phyloP scores from a whole-genome alignment of 1,140 invertebrate genomes.

The Cardiocondyla obscurior region DNA sequence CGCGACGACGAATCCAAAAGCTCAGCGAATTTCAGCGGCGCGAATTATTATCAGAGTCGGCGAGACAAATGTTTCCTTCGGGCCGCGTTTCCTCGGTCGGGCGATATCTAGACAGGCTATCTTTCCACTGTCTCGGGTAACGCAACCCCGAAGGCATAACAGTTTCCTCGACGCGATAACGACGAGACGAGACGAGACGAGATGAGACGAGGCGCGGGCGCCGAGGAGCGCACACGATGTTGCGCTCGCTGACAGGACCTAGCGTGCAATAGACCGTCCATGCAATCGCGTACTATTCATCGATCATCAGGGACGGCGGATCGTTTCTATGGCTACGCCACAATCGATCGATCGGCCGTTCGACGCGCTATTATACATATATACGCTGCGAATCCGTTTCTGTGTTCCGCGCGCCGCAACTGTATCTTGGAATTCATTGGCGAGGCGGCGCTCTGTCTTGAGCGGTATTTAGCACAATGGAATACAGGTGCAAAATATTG shows the following conservation, averaged over 20 bases:
- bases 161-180: slow-evolving; percentile 62
- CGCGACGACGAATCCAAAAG: slow-evolving; percentile 43
- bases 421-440: slow-evolving; percentile 33
- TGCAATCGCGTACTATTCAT: slow-evolving; percentile 66
- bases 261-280: slow-evolving; percentile 65
- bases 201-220: background rate
- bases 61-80: slow-evolving; percentile 62
- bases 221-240: slow-evolving; percentile 41
- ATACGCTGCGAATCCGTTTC: slow-evolving; percentile 27
- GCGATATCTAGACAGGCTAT: slow-evolving; percentile 52
- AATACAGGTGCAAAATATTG: slow-evolving; percentile 15
- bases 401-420: slow-evolving; percentile 26
- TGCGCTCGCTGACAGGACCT: slow-evolving; percentile 57
- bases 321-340: slow-evolving; percentile 69
- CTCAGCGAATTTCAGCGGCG: slow-evolving; percentile 53
- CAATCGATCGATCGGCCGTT: slow-evolving; percentile 65
- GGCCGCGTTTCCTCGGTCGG: slow-evolving; percentile 45
- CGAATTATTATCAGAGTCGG: slow-evolving; percentile 47
- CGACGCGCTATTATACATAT: slow-evolving; percentile 58
- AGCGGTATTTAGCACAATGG: background rate
- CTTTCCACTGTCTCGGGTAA: slow-evolving; percentile 44
- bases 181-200: slow-evolving; percentile 40
- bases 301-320: slow-evolving; percentile 66
- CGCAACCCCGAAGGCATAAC: slow-evolving; percentile 64
- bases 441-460: background rate